phyloP scores from a whole-genome alignment of 1,140 invertebrate genomes.

The Camponotus pennsylvanicus region DNA sequence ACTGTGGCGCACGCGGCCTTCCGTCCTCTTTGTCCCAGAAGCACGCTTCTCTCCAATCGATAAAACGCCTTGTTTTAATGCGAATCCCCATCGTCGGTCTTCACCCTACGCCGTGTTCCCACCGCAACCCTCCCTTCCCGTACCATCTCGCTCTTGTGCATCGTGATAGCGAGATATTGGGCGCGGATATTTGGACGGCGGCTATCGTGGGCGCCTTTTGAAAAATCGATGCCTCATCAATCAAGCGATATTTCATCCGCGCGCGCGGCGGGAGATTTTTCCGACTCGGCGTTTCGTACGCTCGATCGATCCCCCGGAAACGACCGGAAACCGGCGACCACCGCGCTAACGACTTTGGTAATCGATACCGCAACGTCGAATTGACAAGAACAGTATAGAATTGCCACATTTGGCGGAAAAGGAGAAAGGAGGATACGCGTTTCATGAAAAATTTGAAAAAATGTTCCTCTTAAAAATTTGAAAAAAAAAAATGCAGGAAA shows the following conservation, averaged over 20 bases:
- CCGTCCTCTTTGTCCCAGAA: conserved; percentile 64
- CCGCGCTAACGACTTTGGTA: conserved; percentile 48
- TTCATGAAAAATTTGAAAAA: not conserved
- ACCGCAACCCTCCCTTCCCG: not conserved
- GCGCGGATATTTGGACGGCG: conserved; percentile 37
- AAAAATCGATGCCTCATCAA: conserved; percentile 63
- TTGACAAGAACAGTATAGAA: conserved; percentile 41
- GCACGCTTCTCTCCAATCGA: conserved; percentile 68
- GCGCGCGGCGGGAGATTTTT: conserved; percentile 35
- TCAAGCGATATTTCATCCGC: conserved; percentile 56
- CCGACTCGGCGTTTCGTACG: conserved; percentile 28
- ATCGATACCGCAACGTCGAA: conserved; percentile 47
- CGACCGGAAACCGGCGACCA: conserved; percentile 42
- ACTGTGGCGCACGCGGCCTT: conserved; percentile 66
- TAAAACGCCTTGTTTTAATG: conserved; percentile 69
- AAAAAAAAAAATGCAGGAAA: not conserved
- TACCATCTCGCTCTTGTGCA: conserved; percentile 39
- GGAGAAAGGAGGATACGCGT: not conserved
- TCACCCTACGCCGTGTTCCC: conserved; percentile 49
- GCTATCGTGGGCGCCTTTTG: conserved; percentile 50
- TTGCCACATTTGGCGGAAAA: conserved; percentile 33
- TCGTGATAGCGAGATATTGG: conserved; percentile 52
- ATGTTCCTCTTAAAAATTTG: not conserved
- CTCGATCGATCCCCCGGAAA: conserved; percentile 32
- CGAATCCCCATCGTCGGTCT: conserved; percentile 57